These are phyloP conservation scores for Cyanoramphus novaezelandiae DNA, from an alignment of 2,113 vertebrate genomes.

Conservation along the genomic window DNA sequence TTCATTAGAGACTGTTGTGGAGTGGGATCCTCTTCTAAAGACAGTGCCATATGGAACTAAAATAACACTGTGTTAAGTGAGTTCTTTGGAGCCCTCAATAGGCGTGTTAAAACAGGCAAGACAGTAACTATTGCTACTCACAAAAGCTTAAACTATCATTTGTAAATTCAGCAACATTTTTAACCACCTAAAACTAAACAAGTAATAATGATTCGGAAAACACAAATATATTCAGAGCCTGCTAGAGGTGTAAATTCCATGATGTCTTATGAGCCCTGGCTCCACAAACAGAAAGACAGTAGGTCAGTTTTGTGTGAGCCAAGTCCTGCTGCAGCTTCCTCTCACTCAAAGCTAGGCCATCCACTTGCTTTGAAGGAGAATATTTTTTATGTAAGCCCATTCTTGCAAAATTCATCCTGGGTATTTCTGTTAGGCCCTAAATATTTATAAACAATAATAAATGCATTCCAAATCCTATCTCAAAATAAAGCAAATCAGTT, in stretches of 20 bases:
- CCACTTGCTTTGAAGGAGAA: not conserved
- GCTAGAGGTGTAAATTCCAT: not conserved
- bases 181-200: not conserved
- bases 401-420: not conserved
- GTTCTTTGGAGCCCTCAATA: not conserved
- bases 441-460: not conserved
- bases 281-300: not conserved
- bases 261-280: not conserved
- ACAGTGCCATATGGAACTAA: not conserved
- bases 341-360: not conserved
- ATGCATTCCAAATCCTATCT: not conserved
- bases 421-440: not conserved
- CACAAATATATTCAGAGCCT: not conserved
- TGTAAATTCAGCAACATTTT: not conserved
- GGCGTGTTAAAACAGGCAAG: accelerated
- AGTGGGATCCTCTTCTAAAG: not conserved
- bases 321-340: not conserved
- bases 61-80: not conserved
- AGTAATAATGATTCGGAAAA: not conserved
- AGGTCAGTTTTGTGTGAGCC: not conserved
- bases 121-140: not conserved
- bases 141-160: not conserved
- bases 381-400: not conserved
- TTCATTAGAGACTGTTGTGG: not conserved
- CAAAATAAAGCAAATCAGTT: not conserved